Evolutionary conservation across 1,140 invertebrate species (phyloP).

Genomic region (Drosophila arizonae): DNA sequence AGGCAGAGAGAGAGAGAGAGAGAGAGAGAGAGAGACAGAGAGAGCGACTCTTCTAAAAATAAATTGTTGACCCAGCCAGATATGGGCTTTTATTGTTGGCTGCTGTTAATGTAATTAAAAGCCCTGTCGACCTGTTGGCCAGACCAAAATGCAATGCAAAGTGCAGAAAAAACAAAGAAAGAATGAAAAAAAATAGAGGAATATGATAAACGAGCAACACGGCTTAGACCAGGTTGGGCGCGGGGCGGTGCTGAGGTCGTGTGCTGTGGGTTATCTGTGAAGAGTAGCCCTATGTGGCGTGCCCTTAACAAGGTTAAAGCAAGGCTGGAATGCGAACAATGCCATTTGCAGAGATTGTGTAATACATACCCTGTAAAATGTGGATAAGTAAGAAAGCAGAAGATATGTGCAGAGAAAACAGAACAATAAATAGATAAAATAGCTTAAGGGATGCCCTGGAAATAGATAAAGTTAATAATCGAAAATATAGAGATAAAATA

Average conservation of each 20-base stretch:
- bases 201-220: neutral
- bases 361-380: conserved; percentile 12
- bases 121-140: conserved; percentile 48
- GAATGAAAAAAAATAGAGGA: neutral
- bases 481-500: no score
- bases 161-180: no score
- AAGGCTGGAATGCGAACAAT: conserved; percentile 8
- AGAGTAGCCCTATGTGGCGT: neutral
- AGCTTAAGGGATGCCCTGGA: no score
- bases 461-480: no score
- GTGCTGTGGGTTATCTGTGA: neutral
- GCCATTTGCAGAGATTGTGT: neutral
- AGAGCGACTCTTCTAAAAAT: neutral
- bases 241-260: no score
- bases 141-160: conserved; percentile 17
- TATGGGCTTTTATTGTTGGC: conserved; percentile 45
- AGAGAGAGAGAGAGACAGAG: no score
- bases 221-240: neutral
- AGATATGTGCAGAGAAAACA: no score
- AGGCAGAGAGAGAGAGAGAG: no score
- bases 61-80: conserved; percentile 24
- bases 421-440: no score
- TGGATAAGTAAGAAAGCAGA: no score
- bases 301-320: conserved; percentile 45
- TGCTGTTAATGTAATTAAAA: conserved; percentile 51